These are phyloP conservation scores for Apis florea DNA, from an alignment of 1,140 invertebrate genomes.

Conservation along the genomic window DNA sequence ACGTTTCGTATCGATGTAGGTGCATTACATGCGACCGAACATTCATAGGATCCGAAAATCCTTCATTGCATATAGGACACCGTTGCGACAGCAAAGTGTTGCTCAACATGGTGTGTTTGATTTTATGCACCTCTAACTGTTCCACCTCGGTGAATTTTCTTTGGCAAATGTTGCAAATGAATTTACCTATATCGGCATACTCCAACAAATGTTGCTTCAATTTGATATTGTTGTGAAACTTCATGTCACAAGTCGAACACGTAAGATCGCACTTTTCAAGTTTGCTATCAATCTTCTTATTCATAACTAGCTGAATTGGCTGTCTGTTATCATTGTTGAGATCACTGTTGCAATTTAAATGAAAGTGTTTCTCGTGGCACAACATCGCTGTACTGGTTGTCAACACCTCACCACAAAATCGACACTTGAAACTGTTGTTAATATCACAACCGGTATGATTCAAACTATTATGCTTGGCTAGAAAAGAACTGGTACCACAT, in stretches of 20 bases:
- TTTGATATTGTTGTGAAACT: conserved; percentile 36
- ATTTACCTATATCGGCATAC: conserved; percentile 48
- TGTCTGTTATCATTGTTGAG: not conserved
- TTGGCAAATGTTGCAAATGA: conserved; percentile 38
- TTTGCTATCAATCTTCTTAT: not conserved
- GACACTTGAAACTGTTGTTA: conserved; percentile 41
- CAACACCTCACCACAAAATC: conserved; percentile 57
- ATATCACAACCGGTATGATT: conserved; percentile 43
- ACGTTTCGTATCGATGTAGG: conserved; percentile 48
- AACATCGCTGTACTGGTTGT: conserved; percentile 38
- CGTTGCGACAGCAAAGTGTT: conserved; percentile 5
- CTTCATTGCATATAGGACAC: conserved; percentile 56
- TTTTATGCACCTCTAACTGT: conserved; percentile 44
- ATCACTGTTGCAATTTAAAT: conserved; percentile 2
- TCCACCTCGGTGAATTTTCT: conserved; percentile 43
- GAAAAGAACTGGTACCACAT: conserved; percentile 34
- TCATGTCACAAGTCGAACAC: conserved; percentile 47
- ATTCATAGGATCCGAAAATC: conserved; percentile 3
- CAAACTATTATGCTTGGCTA: conserved; percentile 51
- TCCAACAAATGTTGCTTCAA: conserved; percentile 54
- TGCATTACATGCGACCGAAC: conserved; percentile 50
- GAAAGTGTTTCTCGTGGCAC: conserved; percentile 64
- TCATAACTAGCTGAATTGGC: no score
- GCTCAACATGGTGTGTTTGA: conserved; percentile 44
- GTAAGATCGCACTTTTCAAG: not conserved